A percentile compares a stretch with the other conserved stretches of the same genome.
Conservation (phyloP, 2,888 invertebrate species). For the Chymomyza amoena region DNA sequence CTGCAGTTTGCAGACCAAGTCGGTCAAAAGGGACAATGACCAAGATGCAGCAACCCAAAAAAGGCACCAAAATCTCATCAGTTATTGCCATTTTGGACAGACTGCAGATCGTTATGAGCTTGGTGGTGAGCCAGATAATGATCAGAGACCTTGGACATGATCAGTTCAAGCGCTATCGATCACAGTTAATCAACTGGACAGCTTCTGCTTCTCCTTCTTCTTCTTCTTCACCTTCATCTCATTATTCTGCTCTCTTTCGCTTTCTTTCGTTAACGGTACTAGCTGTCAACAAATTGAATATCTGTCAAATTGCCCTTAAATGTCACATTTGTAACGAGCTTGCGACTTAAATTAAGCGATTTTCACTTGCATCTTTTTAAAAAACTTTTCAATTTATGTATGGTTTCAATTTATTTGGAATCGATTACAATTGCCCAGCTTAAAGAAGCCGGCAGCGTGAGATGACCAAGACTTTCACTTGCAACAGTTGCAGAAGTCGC, state of each 20-base stretch:
- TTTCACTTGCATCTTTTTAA: constrained; percentile 35
- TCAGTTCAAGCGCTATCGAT: constrained; percentile 29
- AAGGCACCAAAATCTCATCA: constrained; percentile 76
- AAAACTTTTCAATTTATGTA: background rate
- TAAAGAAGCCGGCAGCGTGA: background rate
- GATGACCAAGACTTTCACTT: constrained; percentile 53
- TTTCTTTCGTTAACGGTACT: constrained; percentile 46
- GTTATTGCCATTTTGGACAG: constrained; percentile 64
- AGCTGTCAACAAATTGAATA: constrained; percentile 2
- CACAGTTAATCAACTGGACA: constrained; percentile 25
- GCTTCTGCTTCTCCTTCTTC: background rate
- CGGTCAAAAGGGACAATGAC: constrained; percentile 34
- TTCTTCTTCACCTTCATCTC: constrained; percentile 3
- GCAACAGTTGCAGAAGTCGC: background rate
- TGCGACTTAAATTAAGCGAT: constrained; percentile 59
- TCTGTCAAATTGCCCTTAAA: constrained; percentile 30
- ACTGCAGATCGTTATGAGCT: constrained; percentile 29
- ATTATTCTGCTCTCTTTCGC: constrained; percentile 11
- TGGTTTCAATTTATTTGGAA: background rate
- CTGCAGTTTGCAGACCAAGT: constrained; percentile 23
- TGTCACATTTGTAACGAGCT: constrained; percentile 31
- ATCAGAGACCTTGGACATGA: constrained; percentile 5
- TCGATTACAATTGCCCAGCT: background rate
- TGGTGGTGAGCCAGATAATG: constrained; percentile 35
- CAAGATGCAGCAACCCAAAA: constrained; percentile 51